A percentile compares a stretch with the other conserved stretches of the same genome.
phyloP scores from a whole-genome alignment of 2,113 vertebrate genomes.

The Festucalex cinctus region DNA sequence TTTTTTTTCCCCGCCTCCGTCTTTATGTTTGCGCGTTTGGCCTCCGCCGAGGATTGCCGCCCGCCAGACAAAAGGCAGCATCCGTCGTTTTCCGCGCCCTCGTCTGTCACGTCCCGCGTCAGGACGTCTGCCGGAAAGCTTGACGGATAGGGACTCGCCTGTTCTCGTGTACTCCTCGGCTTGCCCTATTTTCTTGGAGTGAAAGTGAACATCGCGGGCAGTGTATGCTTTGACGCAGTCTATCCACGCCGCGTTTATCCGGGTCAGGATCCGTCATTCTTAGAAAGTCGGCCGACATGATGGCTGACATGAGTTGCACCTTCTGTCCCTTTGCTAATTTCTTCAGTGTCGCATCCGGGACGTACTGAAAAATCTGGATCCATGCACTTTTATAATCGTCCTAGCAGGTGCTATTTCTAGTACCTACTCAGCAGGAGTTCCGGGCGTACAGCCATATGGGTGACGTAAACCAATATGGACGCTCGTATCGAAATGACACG shows the following conservation, averaged over 20 bases:
- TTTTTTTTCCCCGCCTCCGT: constrained; percentile 29
- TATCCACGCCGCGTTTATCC: constrained; percentile 86
- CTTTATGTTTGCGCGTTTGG: constrained; percentile 32
- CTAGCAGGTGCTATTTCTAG: not conserved
- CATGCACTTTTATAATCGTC: not conserved
- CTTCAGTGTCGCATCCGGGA: no score
- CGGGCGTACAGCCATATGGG: not conserved
- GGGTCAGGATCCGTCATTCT: constrained; percentile 97
- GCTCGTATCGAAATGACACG: no score
- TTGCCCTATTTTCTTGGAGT: constrained; percentile 78
- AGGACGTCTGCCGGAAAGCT: constrained; percentile 25
- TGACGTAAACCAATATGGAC: not conserved
- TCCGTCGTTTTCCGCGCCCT: constrained; percentile 72
- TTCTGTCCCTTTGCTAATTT: no score
- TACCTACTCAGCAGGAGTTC: not conserved
- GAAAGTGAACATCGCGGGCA: constrained; percentile 79
- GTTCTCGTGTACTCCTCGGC: constrained; percentile 85
- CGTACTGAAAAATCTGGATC: not conserved
- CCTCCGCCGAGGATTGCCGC: constrained; percentile 67
- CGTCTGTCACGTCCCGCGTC: constrained; percentile 75
- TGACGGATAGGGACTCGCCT: constrained; percentile 75
- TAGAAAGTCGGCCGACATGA: constrained; percentile 96
- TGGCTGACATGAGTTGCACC: constrained; percentile 73
- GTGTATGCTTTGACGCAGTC: constrained; percentile 42
- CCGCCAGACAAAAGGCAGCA: constrained; percentile 68